Percentiles rank a stretch among this genome's conserved stretches.
These are phyloP conservation scores for Alentia gelatinosa DNA, from an alignment of 2,888 invertebrate genomes.

Conservation along the genomic window DNA sequence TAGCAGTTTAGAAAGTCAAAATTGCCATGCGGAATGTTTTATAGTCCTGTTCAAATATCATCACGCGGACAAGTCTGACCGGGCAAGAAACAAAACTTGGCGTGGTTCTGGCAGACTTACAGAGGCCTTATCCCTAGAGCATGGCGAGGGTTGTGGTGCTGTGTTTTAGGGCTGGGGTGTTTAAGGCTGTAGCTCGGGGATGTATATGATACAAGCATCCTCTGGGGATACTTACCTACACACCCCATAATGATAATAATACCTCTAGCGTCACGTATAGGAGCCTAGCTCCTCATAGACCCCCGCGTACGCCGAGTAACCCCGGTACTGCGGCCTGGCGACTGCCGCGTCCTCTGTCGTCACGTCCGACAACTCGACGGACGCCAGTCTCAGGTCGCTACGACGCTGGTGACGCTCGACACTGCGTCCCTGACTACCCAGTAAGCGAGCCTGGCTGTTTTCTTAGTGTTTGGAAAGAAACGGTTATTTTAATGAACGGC, in stretches of 20 bases:
- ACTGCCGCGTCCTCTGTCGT: not conserved
- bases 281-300: slow-evolving; percentile 38
- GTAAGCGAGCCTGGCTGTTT: not conserved
- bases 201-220: not conserved
- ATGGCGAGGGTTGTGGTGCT: no score
- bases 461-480: slow-evolving; percentile 11
- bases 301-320: slow-evolving; percentile 33
- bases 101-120: no score
- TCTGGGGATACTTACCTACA: not conserved
- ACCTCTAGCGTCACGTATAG: slow-evolving; percentile 31
- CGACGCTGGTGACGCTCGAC: not conserved
- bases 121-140: no score
- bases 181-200: no score
- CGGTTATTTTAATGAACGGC: no score
- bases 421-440: not conserved
- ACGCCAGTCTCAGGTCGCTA: not conserved
- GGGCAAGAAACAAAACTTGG: no score
- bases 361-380: not conserved
- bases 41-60: no score
- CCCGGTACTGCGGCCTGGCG: not conserved
- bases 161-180: no score
- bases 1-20: no score
- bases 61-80: no score
- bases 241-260: not conserved
- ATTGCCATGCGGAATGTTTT: no score